Conservation (phyloP, 2,113 vertebrate species). For the Campylorhamphus procurvoides region DNA sequence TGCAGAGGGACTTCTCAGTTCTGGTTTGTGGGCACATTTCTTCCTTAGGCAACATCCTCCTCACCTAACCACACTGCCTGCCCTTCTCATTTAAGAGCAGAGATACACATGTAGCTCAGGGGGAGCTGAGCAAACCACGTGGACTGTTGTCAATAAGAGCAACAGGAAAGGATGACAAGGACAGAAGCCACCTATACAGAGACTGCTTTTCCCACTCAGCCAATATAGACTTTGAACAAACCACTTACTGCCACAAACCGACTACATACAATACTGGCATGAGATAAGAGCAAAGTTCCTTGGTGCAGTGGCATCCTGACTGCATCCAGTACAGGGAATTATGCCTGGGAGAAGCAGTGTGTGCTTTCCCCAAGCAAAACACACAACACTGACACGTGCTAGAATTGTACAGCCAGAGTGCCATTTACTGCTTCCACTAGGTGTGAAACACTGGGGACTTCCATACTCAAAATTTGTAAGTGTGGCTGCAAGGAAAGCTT, state of each 20-base stretch:
- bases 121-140: not conserved
- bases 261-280: not conserved
- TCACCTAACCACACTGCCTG: not conserved
- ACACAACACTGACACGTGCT: not conserved
- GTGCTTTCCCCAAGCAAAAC: not conserved
- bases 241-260: not conserved
- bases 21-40: not conserved
- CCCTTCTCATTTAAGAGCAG: not conserved
- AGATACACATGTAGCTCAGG: not conserved
- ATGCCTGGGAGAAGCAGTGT: not conserved
- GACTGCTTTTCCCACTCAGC: not conserved
- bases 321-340: not conserved
- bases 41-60: not conserved
- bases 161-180: not conserved
- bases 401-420: not conserved
- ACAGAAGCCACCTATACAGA: not conserved
- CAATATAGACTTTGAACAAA: not conserved
- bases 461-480: not conserved
- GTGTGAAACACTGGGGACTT: not conserved
- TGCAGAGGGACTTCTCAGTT: not conserved
- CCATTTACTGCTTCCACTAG: not conserved
- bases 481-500: not conserved
- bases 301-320: accelerated
- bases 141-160: not conserved
- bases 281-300: not conserved